Conservation (phyloP, 2,113 vertebrate genomes). For the Apteryx owenii region DNA sequence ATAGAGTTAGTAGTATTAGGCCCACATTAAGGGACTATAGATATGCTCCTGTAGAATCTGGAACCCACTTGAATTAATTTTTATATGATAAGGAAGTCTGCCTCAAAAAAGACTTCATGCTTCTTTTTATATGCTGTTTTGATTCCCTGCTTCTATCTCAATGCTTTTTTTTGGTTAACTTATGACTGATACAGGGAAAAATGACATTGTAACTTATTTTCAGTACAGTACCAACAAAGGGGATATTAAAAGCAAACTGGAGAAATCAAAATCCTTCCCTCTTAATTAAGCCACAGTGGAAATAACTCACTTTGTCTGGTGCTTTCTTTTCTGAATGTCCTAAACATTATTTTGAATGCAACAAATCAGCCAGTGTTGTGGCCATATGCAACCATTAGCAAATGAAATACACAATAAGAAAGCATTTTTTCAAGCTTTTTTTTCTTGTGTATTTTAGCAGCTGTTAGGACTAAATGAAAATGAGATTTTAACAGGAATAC, state of each 20-base stretch:
- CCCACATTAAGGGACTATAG: neutral
- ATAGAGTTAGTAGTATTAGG: neutral
- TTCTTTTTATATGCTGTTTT: neutral
- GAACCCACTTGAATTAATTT: neutral
- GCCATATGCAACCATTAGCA: neutral
- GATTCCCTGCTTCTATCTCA: neutral
- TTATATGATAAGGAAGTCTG: neutral
- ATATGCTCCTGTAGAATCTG: neutral
- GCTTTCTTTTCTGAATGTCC: neutral
- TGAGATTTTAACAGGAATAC: neutral
- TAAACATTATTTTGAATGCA: neutral
- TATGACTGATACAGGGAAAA: neutral
- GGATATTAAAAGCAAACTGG: neutral
- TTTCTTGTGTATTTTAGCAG: neutral
- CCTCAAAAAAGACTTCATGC: neutral
- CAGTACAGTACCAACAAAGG: neutral
- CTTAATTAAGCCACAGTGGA: conserved; percentile 41
- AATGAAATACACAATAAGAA: neutral
- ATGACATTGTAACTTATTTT: neutral
- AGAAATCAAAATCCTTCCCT: conserved; percentile 22
- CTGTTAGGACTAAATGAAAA: neutral
- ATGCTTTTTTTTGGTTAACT: neutral
- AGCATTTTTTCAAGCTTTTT: neutral
- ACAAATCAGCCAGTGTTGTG: neutral
- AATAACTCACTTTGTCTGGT: neutral